Conservation (phyloP, 2,888 invertebrate species). For the Incurvaria masculella region DNA sequence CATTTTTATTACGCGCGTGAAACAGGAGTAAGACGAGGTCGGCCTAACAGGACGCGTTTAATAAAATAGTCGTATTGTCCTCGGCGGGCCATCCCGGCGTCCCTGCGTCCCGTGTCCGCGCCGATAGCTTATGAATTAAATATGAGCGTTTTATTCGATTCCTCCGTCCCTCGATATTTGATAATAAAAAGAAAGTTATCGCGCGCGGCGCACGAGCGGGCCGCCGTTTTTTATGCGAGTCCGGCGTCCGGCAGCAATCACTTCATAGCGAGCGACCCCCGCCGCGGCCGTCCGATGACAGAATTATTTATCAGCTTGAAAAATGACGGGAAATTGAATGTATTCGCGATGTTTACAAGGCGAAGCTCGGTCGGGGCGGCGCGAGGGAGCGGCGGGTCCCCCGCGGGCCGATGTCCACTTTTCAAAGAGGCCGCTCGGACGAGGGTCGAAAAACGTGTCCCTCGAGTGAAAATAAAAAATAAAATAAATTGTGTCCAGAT, state of each 20-base stretch:
- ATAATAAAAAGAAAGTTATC: slow-evolving; percentile 58
- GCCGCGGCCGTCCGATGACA: slow-evolving; percentile 50
- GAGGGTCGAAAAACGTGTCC: slow-evolving; percentile 57
- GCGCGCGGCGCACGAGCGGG: slow-evolving; percentile 33
- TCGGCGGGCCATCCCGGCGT: neutral
- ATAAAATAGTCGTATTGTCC: slow-evolving; percentile 39
- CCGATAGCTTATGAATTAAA: slow-evolving; percentile 57
- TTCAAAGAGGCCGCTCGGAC: slow-evolving; percentile 57
- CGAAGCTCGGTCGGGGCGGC: slow-evolving; percentile 43
- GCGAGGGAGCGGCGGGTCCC: slow-evolving; percentile 29
- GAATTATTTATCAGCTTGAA: slow-evolving; percentile 61
- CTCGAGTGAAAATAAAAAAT: slow-evolving; percentile 52
- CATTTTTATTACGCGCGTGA: neutral
- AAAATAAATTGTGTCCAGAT: slow-evolving; percentile 43
- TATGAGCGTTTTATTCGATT: slow-evolving; percentile 59
- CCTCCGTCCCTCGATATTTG: slow-evolving; percentile 57
- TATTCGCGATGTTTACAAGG: slow-evolving; percentile 60
- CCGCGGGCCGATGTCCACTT: slow-evolving; percentile 58
- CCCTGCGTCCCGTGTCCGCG: slow-evolving; percentile 45
- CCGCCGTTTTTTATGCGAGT: slow-evolving; percentile 23
- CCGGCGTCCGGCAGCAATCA: slow-evolving; percentile 51
- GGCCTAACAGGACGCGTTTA: slow-evolving; percentile 21
- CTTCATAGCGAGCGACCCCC: slow-evolving; percentile 56
- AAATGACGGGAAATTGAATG: slow-evolving; percentile 61
- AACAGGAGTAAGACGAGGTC: neutral